phyloP scores from a whole-genome alignment of 2,888 invertebrate species.

The Thereva nobilitata region DNA sequence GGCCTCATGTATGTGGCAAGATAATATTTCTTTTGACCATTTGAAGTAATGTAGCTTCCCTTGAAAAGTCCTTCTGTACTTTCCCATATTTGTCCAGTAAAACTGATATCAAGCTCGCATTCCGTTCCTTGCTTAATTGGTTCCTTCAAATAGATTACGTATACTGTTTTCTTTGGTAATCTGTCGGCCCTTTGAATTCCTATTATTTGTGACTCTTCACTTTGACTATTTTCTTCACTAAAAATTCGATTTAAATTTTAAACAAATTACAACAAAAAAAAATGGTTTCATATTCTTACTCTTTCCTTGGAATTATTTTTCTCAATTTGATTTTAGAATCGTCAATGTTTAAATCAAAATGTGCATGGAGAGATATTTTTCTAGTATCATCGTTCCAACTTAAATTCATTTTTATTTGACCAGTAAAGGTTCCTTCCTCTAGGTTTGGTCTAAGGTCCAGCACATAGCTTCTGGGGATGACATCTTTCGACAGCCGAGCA shows the following conservation, averaged over 20 bases:
- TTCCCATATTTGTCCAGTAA: conserved; percentile 68
- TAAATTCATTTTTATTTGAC: conserved; percentile 70
- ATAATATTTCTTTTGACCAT: conserved; percentile 59
- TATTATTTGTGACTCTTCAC: conserved; percentile 44
- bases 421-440: conserved; percentile 68
- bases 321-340: conserved; percentile 60
- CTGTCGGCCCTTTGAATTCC: conserved; percentile 58
- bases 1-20: conserved; percentile 72
- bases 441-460: conserved; percentile 70
- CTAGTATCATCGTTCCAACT: conserved; percentile 67
- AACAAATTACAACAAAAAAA: too few relatives aligned
- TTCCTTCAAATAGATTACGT: conserved; percentile 65
- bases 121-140: conserved; percentile 62
- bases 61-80: conserved; percentile 72
- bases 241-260: neutral
- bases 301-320: conserved; percentile 47
- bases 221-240: conserved; percentile 38
- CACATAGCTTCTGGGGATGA: conserved; percentile 69
- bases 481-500: conserved; percentile 65
- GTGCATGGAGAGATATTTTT: conserved; percentile 68
- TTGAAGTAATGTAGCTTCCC: conserved; percentile 63
- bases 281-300: conserved; percentile 41
- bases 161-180: conserved; percentile 66
- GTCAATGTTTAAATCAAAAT: conserved; percentile 66
- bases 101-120: conserved; percentile 68